Base-by-base conservation (phyloP, 1,140 invertebrate species). In the Drosophila novamexicana region DNA sequence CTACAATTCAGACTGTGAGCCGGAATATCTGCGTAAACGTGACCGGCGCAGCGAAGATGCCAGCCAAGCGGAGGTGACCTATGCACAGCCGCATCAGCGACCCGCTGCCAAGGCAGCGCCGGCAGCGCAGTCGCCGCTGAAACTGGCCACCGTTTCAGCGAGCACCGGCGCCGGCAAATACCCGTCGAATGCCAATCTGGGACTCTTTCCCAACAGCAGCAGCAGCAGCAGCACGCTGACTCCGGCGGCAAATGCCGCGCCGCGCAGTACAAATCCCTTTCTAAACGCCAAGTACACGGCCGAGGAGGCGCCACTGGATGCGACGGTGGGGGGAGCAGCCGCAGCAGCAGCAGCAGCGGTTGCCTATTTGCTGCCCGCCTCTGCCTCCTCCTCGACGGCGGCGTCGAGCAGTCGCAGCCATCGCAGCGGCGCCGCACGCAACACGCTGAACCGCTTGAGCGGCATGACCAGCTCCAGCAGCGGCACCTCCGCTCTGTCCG, bases 1-100 rank as follows among this genome's bases (percentile, higher is more conserved):
- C 18, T 95, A 95, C 71, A 93, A 94, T 42, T 94, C 94, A 1
- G 94, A 94, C 52, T 94, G 93, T 45, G 94, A 95, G 76, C 83
- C 84, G 10, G 83, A 89, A 1, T 88, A 88, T 77, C 14, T 94
- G 94, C 82, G 94, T 89, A 36, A 45, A 12, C 59, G 94, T 92
- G 67, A 80, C 22, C 84, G 66, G 9, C 84, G 72, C 47, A 32
- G 57, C 32, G 80, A 71, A 6, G 66, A 77, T 37, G 44, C 71
- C 53, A 58, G 49, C 47, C 14, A 44, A 37, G 10, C 62, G 58
- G 83, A 88, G 22, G 77, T 90, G 9, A 90, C 80, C 45, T 88
- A 84, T 42, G 85, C 85, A 18, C 86, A 90, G 62, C 86, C 86
- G 53, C 85, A 88, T 59, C 76, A 79, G 49, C 70, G 62, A 8